Evolutionary conservation across 2,888 invertebrate genomes (phyloP).

Genomic region (Choreutis nemorana): DNA sequence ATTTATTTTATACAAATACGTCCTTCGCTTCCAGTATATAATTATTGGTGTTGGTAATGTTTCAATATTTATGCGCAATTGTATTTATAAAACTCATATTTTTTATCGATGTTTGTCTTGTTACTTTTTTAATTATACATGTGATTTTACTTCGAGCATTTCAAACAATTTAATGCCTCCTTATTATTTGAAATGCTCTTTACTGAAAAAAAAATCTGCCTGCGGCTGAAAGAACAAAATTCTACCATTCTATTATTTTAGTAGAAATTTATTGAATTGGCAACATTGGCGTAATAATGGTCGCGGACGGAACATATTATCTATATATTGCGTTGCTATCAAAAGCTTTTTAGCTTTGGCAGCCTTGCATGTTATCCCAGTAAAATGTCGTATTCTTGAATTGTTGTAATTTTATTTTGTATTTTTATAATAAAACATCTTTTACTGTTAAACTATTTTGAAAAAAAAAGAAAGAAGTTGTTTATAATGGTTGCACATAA

Average conservation of each 20-base stretch:
- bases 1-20: conserved; percentile 24
- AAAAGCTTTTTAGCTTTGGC: conserved; percentile 43
- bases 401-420: conserved; percentile 17
- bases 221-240: conserved; percentile 13
- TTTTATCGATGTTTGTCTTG: conserved; percentile 10
- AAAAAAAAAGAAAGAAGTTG: neutral
- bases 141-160: conserved; percentile 14
- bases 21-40: conserved; percentile 32
- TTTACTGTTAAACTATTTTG: conserved; percentile 2
- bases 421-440: conserved; percentile 4
- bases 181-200: conserved; percentile 15
- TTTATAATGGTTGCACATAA: too few species aligned
- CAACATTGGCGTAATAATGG: conserved; percentile 11
- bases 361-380: conserved; percentile 42
- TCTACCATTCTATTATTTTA: neutral
- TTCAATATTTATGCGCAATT: conserved; percentile 11
- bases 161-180: conserved; percentile 11
- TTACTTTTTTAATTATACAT: conserved; percentile 3
- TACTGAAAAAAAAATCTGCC: conserved; percentile 15
- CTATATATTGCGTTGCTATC: conserved; percentile 28
- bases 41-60: conserved; percentile 14
- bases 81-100: conserved; percentile 4
- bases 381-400: conserved; percentile 22
- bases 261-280: neutral
- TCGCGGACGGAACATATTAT: conserved; percentile 23